These are phyloP conservation scores for Criorhina ranunculi DNA, from an alignment of 2,888 invertebrate genomes.

Conservation along the genomic window DNA sequence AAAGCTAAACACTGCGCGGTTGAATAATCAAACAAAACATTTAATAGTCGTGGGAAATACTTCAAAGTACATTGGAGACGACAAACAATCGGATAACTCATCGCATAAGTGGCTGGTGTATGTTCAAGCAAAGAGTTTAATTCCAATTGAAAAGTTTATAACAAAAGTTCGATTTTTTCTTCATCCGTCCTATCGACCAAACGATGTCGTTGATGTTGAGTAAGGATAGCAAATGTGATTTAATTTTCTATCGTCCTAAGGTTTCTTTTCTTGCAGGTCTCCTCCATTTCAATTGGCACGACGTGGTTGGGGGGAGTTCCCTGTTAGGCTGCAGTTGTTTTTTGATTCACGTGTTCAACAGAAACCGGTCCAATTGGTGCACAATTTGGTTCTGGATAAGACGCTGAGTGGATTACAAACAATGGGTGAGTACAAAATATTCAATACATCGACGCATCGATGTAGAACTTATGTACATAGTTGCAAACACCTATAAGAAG, in stretches of 20 bases:
- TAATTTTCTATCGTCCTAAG: not conserved
- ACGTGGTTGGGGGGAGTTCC: slow-evolving; percentile 97
- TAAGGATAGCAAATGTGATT: slow-evolving; percentile 82
- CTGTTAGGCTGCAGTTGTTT: slow-evolving; percentile 91
- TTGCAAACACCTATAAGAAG: too few species aligned
- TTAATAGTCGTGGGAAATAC: slow-evolving; percentile 88
- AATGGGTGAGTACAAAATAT: slow-evolving; percentile 88
- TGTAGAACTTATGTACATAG: too few species aligned
- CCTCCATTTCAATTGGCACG: slow-evolving; percentile 93
- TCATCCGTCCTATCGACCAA: slow-evolving; percentile 94
- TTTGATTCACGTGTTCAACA: slow-evolving; percentile 89
- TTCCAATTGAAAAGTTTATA: slow-evolving; percentile 87
- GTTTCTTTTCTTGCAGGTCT: slow-evolving; percentile 84
- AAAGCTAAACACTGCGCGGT: slow-evolving; percentile 85
- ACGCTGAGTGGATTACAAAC: slow-evolving; percentile 94
- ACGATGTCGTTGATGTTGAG: slow-evolving; percentile 92
- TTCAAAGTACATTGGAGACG: slow-evolving; percentile 91
- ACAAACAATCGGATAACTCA: slow-evolving; percentile 87
- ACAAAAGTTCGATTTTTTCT: slow-evolving; percentile 89
- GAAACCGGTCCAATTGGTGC: slow-evolving; percentile 91
- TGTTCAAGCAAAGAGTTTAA: slow-evolving; percentile 89
- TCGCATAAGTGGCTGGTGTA: slow-evolving; percentile 97
- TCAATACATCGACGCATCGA: too few species aligned
- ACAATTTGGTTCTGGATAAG: slow-evolving; percentile 92
- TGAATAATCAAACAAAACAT: slow-evolving; percentile 86